Evolutionary conservation across 2,797 vertebrate genomes (phyloP).

Genomic region (Dromococcyx pavoninus): DNA sequence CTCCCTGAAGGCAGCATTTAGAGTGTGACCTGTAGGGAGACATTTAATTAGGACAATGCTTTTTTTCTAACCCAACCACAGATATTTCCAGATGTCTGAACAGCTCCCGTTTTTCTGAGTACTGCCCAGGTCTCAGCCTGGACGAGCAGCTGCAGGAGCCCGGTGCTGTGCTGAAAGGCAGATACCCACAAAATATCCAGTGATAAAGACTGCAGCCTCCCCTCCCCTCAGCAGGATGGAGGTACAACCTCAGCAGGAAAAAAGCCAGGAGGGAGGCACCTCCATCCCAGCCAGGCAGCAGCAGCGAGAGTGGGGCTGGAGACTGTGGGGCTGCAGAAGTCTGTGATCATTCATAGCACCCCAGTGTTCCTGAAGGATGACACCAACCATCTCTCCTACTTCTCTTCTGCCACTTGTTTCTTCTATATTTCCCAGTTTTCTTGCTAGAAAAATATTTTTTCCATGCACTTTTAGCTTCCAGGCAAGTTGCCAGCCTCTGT

Average conservation of each 20-base stretch:
- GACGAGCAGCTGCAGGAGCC: neutral
- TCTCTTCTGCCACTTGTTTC: neutral
- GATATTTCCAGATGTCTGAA: neutral
- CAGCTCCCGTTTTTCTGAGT: neutral
- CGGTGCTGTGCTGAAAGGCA: neutral
- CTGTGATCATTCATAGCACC: neutral
- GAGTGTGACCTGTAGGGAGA: neutral
- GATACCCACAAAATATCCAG: neutral
- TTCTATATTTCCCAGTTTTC: neutral
- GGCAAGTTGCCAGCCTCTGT: neutral
- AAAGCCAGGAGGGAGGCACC: neutral
- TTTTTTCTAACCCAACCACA: neutral
- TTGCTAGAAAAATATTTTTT: neutral
- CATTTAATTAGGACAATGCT: neutral
- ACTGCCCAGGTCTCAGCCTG: neutral
- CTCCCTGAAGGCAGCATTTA: neutral
- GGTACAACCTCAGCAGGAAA: neutral
- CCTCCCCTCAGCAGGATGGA: fast-evolving
- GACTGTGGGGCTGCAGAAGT: too few relatives aligned
- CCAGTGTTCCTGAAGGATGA: neutral
- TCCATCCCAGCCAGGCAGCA: neutral
- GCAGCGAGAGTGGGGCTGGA: neutral
- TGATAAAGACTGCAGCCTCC: neutral
- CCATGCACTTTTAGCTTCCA: fast-evolving
- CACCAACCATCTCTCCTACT: neutral